These are phyloP conservation scores for Drosophila orena DNA, from an alignment of 1,140 invertebrate genomes.

Conservation along the genomic window DNA sequence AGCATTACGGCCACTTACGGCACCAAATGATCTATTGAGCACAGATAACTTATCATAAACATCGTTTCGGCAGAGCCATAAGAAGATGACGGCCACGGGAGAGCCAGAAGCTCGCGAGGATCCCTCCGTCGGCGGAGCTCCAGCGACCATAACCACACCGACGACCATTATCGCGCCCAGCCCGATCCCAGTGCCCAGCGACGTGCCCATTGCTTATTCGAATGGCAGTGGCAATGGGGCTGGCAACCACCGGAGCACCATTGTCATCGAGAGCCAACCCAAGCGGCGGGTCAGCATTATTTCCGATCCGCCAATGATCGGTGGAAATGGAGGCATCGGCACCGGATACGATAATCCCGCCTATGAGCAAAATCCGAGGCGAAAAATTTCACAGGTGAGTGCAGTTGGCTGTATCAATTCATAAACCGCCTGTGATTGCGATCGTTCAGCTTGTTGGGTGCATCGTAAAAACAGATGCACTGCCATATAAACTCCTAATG, in stretches of 20 bases:
- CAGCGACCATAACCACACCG: slow-evolving; percentile 24
- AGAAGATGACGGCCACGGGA: slow-evolving; percentile 69
- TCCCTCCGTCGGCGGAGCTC: slow-evolving; percentile 3
- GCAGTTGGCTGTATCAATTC: background rate
- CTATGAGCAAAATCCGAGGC: slow-evolving; percentile 79
- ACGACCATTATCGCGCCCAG: slow-evolving; percentile 19
- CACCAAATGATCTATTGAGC: background rate
- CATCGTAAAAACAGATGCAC: slow-evolving; percentile 42
- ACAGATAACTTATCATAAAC: slow-evolving; percentile 11
- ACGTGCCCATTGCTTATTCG: slow-evolving; percentile 56
- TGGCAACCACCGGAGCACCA: slow-evolving; percentile 61
- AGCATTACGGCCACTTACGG: slow-evolving; percentile 10
- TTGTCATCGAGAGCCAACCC: slow-evolving; percentile 76
- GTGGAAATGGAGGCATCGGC: slow-evolving; percentile 29
- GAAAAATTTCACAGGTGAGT: slow-evolving; percentile 84
- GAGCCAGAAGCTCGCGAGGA: slow-evolving; percentile 58
- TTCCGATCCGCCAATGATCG: slow-evolving; percentile 67
- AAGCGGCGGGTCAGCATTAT: slow-evolving; percentile 83
- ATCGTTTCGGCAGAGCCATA: slow-evolving; percentile 27
- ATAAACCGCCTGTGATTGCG: slow-evolving; percentile 28
- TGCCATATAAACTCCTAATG: slow-evolving; percentile 38
- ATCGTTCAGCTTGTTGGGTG: slow-evolving; percentile 26
- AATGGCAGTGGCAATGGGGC: slow-evolving; percentile 43
- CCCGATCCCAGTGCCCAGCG: slow-evolving; percentile 47
- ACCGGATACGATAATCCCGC: slow-evolving; percentile 80